Conservation (phyloP, 2,113 vertebrate genomes). For the Danionella cerebrum region DNA sequence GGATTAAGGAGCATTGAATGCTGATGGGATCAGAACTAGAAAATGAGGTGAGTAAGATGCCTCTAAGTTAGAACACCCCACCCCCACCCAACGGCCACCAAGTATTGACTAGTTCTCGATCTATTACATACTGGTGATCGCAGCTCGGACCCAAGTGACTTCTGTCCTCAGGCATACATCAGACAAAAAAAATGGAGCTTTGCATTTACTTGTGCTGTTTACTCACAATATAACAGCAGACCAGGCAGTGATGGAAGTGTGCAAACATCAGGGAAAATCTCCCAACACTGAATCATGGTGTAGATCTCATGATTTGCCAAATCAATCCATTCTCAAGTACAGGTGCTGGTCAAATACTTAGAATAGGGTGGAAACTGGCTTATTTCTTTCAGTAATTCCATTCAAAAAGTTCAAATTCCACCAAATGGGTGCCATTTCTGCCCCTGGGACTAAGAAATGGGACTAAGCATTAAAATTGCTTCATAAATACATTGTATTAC, state of each 20-base stretch:
- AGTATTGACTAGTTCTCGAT: slow-evolving; percentile 12
- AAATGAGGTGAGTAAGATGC: not conserved
- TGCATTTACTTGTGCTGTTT: not conserved
- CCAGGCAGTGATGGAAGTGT: not conserved
- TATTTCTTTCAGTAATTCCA: too few relatives aligned
- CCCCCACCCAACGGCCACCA: not conserved
- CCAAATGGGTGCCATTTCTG: too few relatives aligned
- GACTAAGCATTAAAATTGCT: too few relatives aligned
- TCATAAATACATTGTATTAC: too few relatives aligned
- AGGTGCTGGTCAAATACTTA: too few relatives aligned
- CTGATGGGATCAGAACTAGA: not conserved
- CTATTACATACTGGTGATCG: not conserved
- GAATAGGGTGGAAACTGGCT: too few relatives aligned
- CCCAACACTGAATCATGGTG: too few relatives aligned
- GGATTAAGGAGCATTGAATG: not conserved
- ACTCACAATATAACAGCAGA: not conserved
- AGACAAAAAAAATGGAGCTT: too few relatives aligned
- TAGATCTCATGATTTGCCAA: not conserved
- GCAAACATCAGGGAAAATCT: too few relatives aligned
- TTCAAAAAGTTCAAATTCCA: too few relatives aligned
- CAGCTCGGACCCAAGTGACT: not conserved
- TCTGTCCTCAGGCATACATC: not conserved
- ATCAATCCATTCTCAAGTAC: too few relatives aligned
- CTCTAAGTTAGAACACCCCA: not conserved
- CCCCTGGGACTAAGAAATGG: too few relatives aligned